These are phyloP conservation scores for Drymodes brunneopygia DNA, from an alignment of 2,113 vertebrate genomes.

Conservation along the genomic window DNA sequence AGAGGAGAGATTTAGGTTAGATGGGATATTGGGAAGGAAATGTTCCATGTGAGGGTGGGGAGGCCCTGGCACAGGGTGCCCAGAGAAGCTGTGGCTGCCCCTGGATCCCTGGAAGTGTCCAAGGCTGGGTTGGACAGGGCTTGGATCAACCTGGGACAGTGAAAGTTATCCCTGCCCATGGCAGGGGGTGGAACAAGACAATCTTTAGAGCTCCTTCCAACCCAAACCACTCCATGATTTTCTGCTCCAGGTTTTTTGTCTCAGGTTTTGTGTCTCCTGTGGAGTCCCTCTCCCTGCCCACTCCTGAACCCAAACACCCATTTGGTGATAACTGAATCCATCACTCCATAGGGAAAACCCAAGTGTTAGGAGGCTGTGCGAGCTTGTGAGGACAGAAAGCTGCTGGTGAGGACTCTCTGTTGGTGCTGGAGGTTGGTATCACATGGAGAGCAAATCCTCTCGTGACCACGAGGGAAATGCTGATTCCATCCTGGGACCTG, in stretches of 20 bases:
- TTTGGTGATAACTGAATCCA: background rate
- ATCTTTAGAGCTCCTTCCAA: background rate
- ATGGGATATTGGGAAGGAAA: background rate
- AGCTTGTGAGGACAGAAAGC: background rate
- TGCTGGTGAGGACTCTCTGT: background rate
- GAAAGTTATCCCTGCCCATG: background rate
- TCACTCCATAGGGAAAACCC: background rate
- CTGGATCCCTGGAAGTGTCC: background rate
- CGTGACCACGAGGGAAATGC: background rate
- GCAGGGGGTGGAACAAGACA: background rate
- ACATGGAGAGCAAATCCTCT: background rate
- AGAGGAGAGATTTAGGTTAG: background rate
- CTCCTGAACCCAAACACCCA: background rate
- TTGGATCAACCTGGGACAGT: background rate
- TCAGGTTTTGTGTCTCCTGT: background rate
- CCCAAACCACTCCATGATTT: background rate
- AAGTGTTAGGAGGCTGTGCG: background rate
- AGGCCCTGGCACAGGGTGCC: background rate
- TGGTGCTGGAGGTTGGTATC: background rate
- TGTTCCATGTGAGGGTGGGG: fast-evolving
- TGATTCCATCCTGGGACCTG: background rate
- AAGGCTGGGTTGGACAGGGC: fast-evolving
- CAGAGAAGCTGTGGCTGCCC: background rate
- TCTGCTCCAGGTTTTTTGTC: background rate
- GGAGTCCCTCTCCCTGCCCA: background rate